A percentile compares a stretch with the other conserved stretches of the same genome.
Evolutionary conservation across 2,113 vertebrate genomes (phyloP).

Genomic region (Oncorhynchus nerka): DNA sequence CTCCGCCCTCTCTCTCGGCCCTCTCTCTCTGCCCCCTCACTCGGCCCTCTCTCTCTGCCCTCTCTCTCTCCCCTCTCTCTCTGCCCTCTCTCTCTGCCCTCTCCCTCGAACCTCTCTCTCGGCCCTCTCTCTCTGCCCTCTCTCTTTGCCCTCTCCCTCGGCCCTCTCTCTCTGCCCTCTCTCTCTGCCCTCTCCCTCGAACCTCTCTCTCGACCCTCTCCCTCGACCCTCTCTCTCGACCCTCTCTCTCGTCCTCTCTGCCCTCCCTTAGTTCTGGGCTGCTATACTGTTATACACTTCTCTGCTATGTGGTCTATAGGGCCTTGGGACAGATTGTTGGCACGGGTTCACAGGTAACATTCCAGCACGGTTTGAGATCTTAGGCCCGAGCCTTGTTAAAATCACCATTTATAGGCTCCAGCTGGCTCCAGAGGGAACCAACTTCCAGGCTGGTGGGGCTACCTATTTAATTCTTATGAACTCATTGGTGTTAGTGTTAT

Average conservation of each 20-base stretch:
- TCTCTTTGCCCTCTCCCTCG: too few relatives aligned
- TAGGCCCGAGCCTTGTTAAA: slow-evolving; percentile 71
- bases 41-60: too few relatives aligned
- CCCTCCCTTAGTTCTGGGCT: slow-evolving; percentile 24
- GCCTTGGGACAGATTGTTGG: slow-evolving; percentile 85
- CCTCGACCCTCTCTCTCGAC: too few relatives aligned
- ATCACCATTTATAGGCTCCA: slow-evolving; percentile 75
- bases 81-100: too few relatives aligned
- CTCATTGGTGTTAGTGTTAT: too few relatives aligned
- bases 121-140: too few relatives aligned
- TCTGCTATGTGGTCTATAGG: slow-evolving; percentile 69
- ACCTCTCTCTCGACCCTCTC: too few relatives aligned
- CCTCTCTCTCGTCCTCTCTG: neutral
- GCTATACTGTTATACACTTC: slow-evolving; percentile 35
- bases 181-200: too few relatives aligned
- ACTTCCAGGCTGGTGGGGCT: slow-evolving; percentile 60
- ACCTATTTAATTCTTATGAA: slow-evolving; percentile 68
- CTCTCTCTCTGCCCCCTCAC: too few relatives aligned
- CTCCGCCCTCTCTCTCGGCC: rapidly evolving
- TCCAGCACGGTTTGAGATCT: slow-evolving; percentile 83
- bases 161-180: too few relatives aligned
- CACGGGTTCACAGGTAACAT: slow-evolving; percentile 75
- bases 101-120: too few relatives aligned
- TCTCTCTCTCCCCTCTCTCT: too few relatives aligned
- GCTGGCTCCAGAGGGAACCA: slow-evolving; percentile 64